A percentile compares a stretch with the other conserved stretches of the same genome.
Evolutionary conservation across 1,140 invertebrate genomes (phyloP).

Genomic region (Pachyrhynchus sulphureomaculatus): DNA sequence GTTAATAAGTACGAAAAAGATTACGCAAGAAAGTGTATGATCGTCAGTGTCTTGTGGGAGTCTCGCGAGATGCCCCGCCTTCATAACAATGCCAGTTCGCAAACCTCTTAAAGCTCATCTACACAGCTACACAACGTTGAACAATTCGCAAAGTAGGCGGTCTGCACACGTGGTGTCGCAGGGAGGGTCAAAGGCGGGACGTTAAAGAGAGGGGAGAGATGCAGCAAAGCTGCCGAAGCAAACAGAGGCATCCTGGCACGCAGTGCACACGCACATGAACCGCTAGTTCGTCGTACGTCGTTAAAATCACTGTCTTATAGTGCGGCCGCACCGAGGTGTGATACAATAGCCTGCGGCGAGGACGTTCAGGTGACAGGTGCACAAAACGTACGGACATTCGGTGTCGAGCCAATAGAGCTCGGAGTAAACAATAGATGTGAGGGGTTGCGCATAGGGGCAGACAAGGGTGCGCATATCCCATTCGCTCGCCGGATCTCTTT

Average conservation of each 20-base stretch:
- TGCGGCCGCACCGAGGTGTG: constrained; percentile 30
- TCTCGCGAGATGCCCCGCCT: constrained; percentile 41
- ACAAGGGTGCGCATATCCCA: constrained; percentile 40
- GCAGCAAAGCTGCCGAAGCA: constrained; percentile 32
- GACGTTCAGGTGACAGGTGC: constrained; percentile 34
- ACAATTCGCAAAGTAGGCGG: constrained; percentile 47
- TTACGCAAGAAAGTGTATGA: constrained; percentile 39
- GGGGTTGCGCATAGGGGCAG: constrained; percentile 42
- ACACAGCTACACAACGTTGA: constrained; percentile 15
- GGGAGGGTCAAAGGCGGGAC: constrained; percentile 23
- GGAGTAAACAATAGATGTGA: constrained; percentile 45
- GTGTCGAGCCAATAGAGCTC: constrained; percentile 40
- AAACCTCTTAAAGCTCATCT: constrained; percentile 23
- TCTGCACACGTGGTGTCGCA: constrained; percentile 42
- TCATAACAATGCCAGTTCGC: constrained; percentile 46
- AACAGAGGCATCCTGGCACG: constrained; percentile 49
- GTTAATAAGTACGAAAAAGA: constrained; percentile 33
- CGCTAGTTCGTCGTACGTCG: constrained; percentile 21
- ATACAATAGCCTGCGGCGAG: constrained; percentile 37
- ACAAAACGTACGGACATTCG: constrained; percentile 25
- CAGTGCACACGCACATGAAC: constrained; percentile 44
- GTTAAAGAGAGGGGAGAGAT: constrained; percentile 38
- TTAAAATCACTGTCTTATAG: constrained; percentile 7
- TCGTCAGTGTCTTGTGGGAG: constrained; percentile 47
- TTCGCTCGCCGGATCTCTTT: constrained; percentile 30